Evolutionary conservation across 1,140 invertebrate species (phyloP), one percentile per base, ranked within the genome.

Genomic region (Holcopasites calliopsidis): DNA sequence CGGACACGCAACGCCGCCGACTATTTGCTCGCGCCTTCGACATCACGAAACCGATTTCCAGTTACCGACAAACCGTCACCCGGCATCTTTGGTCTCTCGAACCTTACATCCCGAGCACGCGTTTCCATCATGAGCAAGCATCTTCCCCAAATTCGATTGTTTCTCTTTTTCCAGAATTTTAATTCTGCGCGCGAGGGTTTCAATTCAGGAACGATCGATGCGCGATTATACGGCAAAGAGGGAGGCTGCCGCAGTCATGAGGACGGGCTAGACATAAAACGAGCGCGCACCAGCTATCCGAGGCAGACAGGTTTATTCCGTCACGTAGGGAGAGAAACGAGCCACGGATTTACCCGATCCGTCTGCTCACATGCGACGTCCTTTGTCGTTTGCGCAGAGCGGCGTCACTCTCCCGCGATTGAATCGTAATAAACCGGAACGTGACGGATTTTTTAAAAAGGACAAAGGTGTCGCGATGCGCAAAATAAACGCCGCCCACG

Each of bases 401-500:
- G 31, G 5, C 54, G 52, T 1, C 72, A 42, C 58, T 64, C 54
- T 64, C 35, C 16, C 72, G 64, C 57, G 72, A 75, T 75, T 75
- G 62, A 75, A 68, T 68, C 72, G 72, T 75, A 75, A 75, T 69
- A 75, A 75, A 69, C 62, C 50, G 50, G 64, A 69, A 75, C 72
- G 72, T 75, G 72, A 75, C 72, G 21, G 69, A 75, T 75, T 75
- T 69, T 75, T 58, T 58, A 38, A 69, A 75, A 69, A 31, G 65
- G 72, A 49, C 21, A 26, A 13, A 44, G 10, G 42, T 11, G 47
- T 23, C 28, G 26, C 60, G 40, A 1, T 4, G 3, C 40, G 52
- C 13, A 26, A 31, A 44, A 57, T 26, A 11, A 55, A 3, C 18
- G 21, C 1, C 23, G 7, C 18, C 18, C 18, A 55, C 23, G 6